Evolutionary conservation across 1,140 invertebrate genomes (phyloP).

Genomic region (Drepana arcuata): DNA sequence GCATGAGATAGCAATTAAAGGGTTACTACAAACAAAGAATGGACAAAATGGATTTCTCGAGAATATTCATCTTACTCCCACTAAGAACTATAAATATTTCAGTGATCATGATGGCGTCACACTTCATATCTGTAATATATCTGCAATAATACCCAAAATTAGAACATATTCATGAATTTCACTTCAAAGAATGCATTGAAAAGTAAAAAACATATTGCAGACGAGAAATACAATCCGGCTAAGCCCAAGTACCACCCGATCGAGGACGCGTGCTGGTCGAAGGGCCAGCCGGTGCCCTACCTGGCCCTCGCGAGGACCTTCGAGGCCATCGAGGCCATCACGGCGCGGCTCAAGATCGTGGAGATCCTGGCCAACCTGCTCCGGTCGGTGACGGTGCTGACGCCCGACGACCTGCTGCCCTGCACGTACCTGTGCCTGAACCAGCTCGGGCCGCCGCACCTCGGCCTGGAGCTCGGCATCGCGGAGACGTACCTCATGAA

Average conservation of each 20-base stretch:
- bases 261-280: constrained; percentile 90
- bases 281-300: constrained; percentile 90
- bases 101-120: no score
- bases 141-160: no score
- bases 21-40: no score
- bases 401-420: constrained; percentile 89
- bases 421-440: constrained; percentile 97
- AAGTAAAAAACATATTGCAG: constrained; percentile 18
- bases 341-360: constrained; percentile 93
- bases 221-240: constrained; percentile 82
- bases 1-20: no score
- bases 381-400: constrained; percentile 90
- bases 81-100: no score
- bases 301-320: constrained; percentile 92
- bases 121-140: no score
- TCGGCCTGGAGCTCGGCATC: constrained; percentile 79
- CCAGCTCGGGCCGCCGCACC: constrained; percentile 94
- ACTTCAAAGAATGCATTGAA: not conserved
- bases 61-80: no score
- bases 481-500: constrained; percentile 96
- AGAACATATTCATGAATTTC: no score
- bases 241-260: constrained; percentile 89
- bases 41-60: no score
- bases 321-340: constrained; percentile 91
- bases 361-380: constrained; percentile 94